phyloP scores from a whole-genome alignment of 2,113 vertebrate genomes.

The Phaethornis superciliosus region DNA sequence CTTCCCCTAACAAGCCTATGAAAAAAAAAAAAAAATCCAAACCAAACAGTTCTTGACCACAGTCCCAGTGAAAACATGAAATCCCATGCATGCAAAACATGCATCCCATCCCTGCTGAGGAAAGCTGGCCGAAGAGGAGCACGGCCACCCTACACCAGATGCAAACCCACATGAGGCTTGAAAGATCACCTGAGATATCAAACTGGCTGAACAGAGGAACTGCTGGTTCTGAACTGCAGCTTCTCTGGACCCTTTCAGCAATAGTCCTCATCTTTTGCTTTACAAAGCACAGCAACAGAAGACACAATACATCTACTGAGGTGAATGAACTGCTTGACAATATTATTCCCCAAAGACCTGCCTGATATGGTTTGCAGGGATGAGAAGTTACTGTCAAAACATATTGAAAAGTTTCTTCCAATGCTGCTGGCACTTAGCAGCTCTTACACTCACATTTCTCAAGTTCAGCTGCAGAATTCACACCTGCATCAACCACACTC shows the following conservation, averaged over 20 bases:
- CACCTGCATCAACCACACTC: background rate
- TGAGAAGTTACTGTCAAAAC: background rate
- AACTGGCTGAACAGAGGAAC: background rate
- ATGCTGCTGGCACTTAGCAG: background rate
- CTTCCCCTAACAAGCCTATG: background rate
- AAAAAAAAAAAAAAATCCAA: background rate
- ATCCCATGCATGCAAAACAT: no score
- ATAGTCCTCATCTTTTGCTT: background rate
- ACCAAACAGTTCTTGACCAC: background rate
- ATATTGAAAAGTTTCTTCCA: background rate
- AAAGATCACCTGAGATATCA: background rate
- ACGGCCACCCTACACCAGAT: background rate
- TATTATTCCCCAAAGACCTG: background rate
- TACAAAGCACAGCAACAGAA: conserved; percentile 15
- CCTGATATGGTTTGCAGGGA: background rate
- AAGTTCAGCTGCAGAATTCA: background rate
- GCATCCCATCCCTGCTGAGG: background rate
- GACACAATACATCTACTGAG: background rate
- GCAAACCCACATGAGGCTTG: background rate
- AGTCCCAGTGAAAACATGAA: background rate
- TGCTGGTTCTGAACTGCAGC: background rate
- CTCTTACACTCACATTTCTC: background rate
- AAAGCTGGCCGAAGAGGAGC: background rate
- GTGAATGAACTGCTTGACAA: background rate
- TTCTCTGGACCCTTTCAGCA: background rate